Conservation (phyloP, 2,113 vertebrate genomes). For the Oxyura jamaicensis region DNA sequence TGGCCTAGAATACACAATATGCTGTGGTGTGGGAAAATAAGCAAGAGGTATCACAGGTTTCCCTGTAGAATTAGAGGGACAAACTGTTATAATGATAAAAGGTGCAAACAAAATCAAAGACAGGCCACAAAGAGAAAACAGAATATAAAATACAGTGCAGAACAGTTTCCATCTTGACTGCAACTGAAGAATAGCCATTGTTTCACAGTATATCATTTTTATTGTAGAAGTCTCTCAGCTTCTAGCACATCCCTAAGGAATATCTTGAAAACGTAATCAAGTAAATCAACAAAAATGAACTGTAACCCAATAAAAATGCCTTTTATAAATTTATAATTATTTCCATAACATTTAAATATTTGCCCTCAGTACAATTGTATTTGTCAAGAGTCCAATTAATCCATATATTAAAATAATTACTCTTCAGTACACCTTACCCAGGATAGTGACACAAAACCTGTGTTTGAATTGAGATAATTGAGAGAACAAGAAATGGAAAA, state of each 20-base stretch:
- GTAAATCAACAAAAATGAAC: conserved; percentile 22
- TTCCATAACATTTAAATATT: conserved; percentile 3
- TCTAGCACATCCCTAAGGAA: neutral
- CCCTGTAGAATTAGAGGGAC: neutral
- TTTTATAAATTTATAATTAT: conserved; percentile 15
- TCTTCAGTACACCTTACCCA: neutral
- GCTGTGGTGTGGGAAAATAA: neutral
- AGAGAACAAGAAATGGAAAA: neutral
- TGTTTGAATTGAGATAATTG: neutral
- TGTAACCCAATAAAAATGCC: neutral
- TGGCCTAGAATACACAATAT: neutral
- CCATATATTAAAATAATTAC: neutral
- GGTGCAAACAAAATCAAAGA: conserved; percentile 11
- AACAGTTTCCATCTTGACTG: conserved; percentile 18
- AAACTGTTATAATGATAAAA: neutral
- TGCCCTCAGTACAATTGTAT: neutral
- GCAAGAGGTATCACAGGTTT: neutral
- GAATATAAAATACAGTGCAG: neutral
- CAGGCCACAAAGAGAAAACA: conserved; percentile 17
- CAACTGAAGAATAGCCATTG: conserved; percentile 19
- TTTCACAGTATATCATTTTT: conserved; percentile 37
- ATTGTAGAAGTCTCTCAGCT: neutral
- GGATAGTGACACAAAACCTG: neutral
- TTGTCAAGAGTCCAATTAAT: neutral
- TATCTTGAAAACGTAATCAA: neutral